Conservation (phyloP, 1,140 invertebrate species). For the Drosophila ogumai region DNA sequence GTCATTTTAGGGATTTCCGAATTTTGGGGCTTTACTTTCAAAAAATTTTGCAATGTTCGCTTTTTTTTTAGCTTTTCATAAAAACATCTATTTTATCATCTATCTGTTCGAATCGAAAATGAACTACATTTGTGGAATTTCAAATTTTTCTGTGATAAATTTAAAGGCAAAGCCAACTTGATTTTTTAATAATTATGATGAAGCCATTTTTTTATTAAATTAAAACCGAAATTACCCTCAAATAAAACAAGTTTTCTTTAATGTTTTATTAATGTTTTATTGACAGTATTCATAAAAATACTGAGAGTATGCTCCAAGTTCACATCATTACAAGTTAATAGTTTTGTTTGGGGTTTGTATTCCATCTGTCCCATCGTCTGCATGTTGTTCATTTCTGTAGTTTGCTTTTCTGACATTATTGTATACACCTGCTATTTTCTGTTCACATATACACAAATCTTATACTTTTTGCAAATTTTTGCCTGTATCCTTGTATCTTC, state of each 20-base stretch:
- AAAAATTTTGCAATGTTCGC: slow-evolving; percentile 3
- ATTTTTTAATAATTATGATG: too few relatives aligned
- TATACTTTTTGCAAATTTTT: slow-evolving; percentile 57
- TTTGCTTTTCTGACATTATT: slow-evolving; percentile 68
- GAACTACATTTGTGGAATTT: slow-evolving; percentile 11
- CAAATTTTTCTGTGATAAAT: neutral
- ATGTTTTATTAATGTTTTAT: slow-evolving; percentile 82
- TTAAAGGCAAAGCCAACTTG: slow-evolving; percentile 4
- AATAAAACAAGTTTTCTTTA: slow-evolving; percentile 11
- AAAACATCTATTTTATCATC: slow-evolving; percentile 26
- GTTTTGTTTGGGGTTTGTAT: slow-evolving; percentile 62
- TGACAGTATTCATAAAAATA: slow-evolving; percentile 84
- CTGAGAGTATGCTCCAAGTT: slow-evolving; percentile 84
- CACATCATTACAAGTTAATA: slow-evolving; percentile 84
- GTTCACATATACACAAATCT: slow-evolving; percentile 73
- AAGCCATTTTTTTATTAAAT: too few relatives aligned
- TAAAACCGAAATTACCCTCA: too few relatives aligned
- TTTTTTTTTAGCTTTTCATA: slow-evolving; percentile 21
- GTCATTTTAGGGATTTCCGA: slow-evolving; percentile 40
- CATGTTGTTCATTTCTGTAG: slow-evolving; percentile 67
- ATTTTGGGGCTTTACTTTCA: slow-evolving; percentile 1
- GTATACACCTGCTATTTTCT: slow-evolving; percentile 57
- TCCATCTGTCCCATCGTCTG: slow-evolving; percentile 55
- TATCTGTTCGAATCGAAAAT: slow-evolving; percentile 17
- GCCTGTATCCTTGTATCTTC: slow-evolving; percentile 15